Evolutionary conservation across 2,797 vertebrate species (phyloP), one percentile per base, ranked within the genome.

Genomic region (Pseudochirops corinnae): DNA sequence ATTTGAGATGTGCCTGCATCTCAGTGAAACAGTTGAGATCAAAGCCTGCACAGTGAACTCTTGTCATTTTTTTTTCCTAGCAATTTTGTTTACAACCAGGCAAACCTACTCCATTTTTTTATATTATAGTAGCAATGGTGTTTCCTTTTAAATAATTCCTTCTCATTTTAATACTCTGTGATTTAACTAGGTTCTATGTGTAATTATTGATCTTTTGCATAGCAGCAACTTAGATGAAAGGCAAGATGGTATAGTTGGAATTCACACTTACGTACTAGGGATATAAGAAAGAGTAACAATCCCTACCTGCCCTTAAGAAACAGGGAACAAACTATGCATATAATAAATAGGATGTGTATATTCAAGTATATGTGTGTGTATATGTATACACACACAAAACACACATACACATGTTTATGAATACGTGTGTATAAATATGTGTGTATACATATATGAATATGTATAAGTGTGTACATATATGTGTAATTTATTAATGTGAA

Each of bases 121-220:
- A 60, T 93, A 58, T 91, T n/a, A 33, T 90, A 39, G 31, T 56
- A 56, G n/a, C 94, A 95, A 92, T 6, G 1, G 1, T 92, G 26
- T 90, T 92, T 94, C 87, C 58, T 58, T 31, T 57, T 52, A 95
- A 58, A 90, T 93, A 90, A 90, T 57, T 91, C 39, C 56, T 96
- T 92, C 74, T 33, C 21, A 4, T 92, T 96, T 93, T 94, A 53
- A 95, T 95, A 87, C 60, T 90, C 74, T 46, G 82, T 56, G 39
- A 50, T 56, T 97, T 96, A 97, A 82, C 56, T 82, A n/a, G 18
- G 28, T 10, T 58, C 26, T 58, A 11, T 58, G 57, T 96, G 50
- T 56, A 94, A 93, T 96, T 96, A 95, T 96, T 98, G 93, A 94
- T 95, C 95, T 91, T 94, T 94, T 95, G 52, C 74, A 29, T 91